Conservation (phyloP, 2,888 invertebrate genomes). For the Eupithecia subumbrata region DNA sequence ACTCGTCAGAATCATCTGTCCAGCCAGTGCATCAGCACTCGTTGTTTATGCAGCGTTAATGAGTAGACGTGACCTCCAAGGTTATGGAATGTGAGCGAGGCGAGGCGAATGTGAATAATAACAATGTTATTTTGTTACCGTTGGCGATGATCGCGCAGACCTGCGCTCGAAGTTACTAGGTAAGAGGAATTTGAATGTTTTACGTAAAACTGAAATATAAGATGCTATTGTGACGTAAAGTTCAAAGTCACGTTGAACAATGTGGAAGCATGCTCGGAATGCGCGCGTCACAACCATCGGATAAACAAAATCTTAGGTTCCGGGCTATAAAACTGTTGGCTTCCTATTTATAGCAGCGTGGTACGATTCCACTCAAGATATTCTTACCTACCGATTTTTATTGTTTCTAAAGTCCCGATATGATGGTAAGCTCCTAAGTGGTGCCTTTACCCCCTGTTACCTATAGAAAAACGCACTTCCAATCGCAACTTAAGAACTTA, state of each 20-base stretch:
- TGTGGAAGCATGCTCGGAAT: slow-evolving; percentile 12
- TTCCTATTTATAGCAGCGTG: slow-evolving; percentile 4
- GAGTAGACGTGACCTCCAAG: background rate
- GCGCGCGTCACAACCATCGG: slow-evolving; percentile 36
- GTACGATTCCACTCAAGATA: background rate
- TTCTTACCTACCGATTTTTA: background rate
- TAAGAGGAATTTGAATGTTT: background rate
- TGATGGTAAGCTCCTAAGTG: background rate
- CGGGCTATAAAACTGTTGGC: background rate
- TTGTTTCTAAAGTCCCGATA: background rate
- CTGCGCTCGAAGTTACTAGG: background rate
- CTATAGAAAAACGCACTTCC: background rate
- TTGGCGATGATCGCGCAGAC: background rate
- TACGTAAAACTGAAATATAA: background rate
- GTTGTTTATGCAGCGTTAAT: background rate
- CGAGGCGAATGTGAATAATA: background rate
- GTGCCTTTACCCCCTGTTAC: background rate
- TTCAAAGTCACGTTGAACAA: slow-evolving; percentile 29
- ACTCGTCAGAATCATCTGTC: background rate
- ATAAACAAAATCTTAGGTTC: slow-evolving; percentile 42
- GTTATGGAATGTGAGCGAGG: background rate
- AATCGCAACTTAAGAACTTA: background rate
- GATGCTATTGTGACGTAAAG: slow-evolving; percentile 12
- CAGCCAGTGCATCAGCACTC: background rate
- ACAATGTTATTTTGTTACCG: background rate